Conservation (phyloP, 2,113 vertebrate species). For the Cardinalis cardinalis region DNA sequence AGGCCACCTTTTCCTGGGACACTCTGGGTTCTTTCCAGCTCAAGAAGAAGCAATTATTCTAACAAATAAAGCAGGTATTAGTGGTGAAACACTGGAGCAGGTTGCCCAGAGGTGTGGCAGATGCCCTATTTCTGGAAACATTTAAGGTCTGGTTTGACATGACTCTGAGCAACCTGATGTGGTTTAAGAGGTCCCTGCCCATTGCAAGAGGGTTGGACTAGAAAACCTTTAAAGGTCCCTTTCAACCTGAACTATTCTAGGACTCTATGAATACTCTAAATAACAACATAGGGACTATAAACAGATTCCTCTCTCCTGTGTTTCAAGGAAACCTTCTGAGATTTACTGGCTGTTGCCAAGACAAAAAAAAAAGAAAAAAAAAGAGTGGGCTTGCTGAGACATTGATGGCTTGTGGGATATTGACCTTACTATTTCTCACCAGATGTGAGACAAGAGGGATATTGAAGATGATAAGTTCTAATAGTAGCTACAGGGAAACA, state of each 20-base stretch:
- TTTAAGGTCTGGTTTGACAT: not conserved
- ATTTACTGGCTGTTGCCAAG: not conserved
- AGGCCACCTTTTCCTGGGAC: not conserved
- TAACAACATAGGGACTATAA: not conserved
- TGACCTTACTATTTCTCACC: conserved; percentile 17
- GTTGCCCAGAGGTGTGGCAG: not conserved
- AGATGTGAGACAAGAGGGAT: not conserved
- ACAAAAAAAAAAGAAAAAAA: not conserved
- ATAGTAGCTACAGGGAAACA: not conserved
- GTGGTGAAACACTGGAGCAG: not conserved
- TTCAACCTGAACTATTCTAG: not conserved
- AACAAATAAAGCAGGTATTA: not conserved
- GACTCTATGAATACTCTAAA: not conserved
- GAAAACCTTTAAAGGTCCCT: not conserved
- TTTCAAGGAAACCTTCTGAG: not conserved
- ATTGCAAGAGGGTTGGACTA: not conserved
- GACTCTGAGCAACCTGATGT: not conserved
- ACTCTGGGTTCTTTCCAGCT: not conserved
- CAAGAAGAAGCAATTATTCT: not conserved
- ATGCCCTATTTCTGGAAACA: not conserved
- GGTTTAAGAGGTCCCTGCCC: not conserved
- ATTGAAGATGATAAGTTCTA: not conserved
- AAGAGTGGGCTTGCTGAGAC: not conserved
- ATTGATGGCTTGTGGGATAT: not conserved
- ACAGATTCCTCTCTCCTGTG: not conserved